Base-by-base conservation (phyloP, 2,888 invertebrate species). In the Philereme vetulata region DNA sequence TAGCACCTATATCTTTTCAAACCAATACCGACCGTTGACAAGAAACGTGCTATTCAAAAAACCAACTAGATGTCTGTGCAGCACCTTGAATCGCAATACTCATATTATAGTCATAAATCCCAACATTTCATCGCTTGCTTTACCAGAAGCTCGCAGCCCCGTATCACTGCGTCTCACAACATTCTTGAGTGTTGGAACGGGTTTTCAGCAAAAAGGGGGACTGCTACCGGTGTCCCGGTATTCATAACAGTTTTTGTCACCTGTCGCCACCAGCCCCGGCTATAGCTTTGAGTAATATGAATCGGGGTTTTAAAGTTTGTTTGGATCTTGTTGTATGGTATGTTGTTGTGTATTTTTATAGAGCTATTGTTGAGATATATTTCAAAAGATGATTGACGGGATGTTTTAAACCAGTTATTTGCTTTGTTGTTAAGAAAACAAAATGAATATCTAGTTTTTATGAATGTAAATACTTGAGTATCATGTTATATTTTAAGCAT, bases 201-300 rank as follows among this genome's bases (percentile, higher is more conserved):
- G 88, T 88, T 85, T 70, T 49, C 57, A 72, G 84, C 82, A 88
- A 88, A 87, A 88, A 88, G 69, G 75, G 70, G 78, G 74, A 72
- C 76, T 71, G 78, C 77, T 74, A 77, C 70, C 72, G 72, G 80
- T 42, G 53, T 51, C 57, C 51, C 54, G 43, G 65, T 84, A 86
- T 88, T 88, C 85, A 85, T 86, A 84, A 81, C 81, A 83, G 79
- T 88, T 89, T 87, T 89, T 88, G 82, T 86, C 85, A 85, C 84
- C 84, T 84, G 85, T 79, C 83, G 70, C 72, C 72, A 63, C 75
- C 70, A 70, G 79, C 78, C 81, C 79, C 81, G 74, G 76, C 78
- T 78, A 77, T 78, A 78, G 73, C 74, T 78, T 78, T 76, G 74
- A 76, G 68, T 67, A 71, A 72, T 74, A 74, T 78, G 72, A 76